These are phyloP conservation scores for Parazoanthus darwini DNA, from an alignment of 92 coral and sea anemone genomes.

Conservation along the genomic window DNA sequence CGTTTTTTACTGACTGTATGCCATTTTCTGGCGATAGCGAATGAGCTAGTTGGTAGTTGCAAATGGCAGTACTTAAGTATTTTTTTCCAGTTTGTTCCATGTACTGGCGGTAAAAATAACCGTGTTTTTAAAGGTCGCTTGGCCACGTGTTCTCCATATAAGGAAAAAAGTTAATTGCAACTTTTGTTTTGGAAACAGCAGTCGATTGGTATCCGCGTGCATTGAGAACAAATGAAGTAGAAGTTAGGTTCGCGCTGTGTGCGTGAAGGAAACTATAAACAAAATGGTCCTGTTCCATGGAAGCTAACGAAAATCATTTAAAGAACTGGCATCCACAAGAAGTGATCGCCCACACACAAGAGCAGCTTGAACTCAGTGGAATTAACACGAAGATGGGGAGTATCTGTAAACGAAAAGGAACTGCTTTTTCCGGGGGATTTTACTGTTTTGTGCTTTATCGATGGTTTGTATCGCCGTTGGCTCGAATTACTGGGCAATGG, in stretches of 20 bases:
- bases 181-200: constrained; percentile 30
- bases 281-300: constrained; percentile 28
- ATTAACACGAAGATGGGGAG: constrained; percentile 53
- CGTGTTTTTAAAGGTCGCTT: neutral
- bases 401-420: constrained; percentile 76
- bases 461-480: constrained; percentile 69
- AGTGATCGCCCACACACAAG: constrained; percentile 21
- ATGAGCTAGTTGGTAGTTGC: no score
- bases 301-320: constrained; percentile 10
- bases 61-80: no score
- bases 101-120: no score
- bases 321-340: constrained; percentile 31
- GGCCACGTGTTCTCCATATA: constrained; percentile 34
- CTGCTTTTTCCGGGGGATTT: constrained; percentile 58
- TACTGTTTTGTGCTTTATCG: constrained; percentile 63
- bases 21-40: no score
- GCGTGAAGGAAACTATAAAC: constrained; percentile 7
- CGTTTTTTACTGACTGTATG: no score
- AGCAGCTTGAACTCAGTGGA: constrained; percentile 1
- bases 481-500: constrained; percentile 78
- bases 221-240: neutral
- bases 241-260: constrained; percentile 9
- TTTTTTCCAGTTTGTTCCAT: no score
- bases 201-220: constrained; percentile 40
- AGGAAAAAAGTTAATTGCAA: constrained; percentile 30